A percentile compares a stretch with the other conserved stretches of the same genome.
phyloP scores from a whole-genome alignment of 2,113 vertebrate species.

The Nyctereutes procyonoides region DNA sequence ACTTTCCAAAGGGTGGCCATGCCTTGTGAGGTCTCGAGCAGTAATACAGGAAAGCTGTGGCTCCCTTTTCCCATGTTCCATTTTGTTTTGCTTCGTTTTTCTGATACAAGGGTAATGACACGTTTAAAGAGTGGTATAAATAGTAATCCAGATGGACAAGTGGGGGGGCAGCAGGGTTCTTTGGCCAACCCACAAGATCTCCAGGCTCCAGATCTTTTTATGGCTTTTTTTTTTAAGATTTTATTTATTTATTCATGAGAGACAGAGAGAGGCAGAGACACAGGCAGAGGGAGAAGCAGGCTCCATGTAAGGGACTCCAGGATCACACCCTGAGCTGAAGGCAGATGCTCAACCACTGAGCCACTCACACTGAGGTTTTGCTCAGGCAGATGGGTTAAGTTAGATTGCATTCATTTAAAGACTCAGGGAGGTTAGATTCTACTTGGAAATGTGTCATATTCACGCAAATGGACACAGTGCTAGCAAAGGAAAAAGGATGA shows the following conservation, averaged over 20 bases:
- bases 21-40: neutral
- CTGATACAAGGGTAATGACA: neutral
- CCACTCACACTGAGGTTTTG: neutral
- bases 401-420: neutral
- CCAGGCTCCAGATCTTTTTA: slow-evolving; percentile 28
- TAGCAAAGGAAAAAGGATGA: neutral
- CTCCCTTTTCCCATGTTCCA: slow-evolving; percentile 30
- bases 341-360: neutral
- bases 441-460: neutral
- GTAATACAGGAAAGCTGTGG: neutral
- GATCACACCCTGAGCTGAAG: too few species aligned
- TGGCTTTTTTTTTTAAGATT: neutral
- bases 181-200: neutral
- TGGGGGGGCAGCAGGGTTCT: neutral
- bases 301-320: too few species aligned
- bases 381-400: neutral
- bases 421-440: neutral
- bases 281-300: too few species aligned
- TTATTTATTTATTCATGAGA: too few species aligned
- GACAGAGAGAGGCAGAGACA: too few species aligned
- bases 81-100: slow-evolving; percentile 45
- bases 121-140: slow-evolving; percentile 40
- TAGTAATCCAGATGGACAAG: slow-evolving; percentile 17
- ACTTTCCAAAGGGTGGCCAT: neutral
- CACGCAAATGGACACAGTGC: neutral